Evolutionary conservation across 1,140 invertebrate genomes (phyloP).

Genomic region (Charaxes varanes): DNA sequence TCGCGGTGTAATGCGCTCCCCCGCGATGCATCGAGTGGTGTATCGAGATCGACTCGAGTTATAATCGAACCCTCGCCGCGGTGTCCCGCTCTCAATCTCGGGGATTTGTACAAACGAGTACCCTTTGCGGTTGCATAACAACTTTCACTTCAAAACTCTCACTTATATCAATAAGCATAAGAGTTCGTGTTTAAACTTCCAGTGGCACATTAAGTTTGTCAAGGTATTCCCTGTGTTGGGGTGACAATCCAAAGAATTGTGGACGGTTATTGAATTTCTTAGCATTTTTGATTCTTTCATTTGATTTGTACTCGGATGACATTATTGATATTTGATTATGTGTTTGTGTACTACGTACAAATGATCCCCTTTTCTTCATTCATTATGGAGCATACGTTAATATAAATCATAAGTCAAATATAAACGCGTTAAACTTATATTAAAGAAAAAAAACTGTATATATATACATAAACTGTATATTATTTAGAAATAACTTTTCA

Average conservation of each 20-base stretch:
- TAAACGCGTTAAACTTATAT: too few relatives aligned
- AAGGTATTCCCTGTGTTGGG: conserved; percentile 44
- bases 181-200: neutral
- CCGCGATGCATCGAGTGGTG: conserved; percentile 58
- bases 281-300: conserved; percentile 59
- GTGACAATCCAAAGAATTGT: conserved; percentile 63
- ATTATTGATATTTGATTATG: conserved; percentile 21
- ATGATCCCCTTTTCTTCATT: too few relatives aligned
- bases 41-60: conserved; percentile 61
- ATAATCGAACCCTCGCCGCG: conserved; percentile 62
- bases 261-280: conserved; percentile 67
- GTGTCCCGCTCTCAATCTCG: conserved; percentile 62
- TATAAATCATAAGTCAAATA: too few relatives aligned
- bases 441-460: too few relatives aligned
- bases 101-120: conserved; percentile 47
- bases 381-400: too few relatives aligned
- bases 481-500: too few relatives aligned
- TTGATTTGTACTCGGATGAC: conserved; percentile 34
- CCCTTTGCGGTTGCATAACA: conserved; percentile 11
- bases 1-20: conserved; percentile 44
- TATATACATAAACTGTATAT: too few relatives aligned
- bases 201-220: conserved; percentile 8
- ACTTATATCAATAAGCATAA: conserved; percentile 23
- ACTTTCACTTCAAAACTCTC: conserved; percentile 23
- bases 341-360: conserved; percentile 8